These are phyloP conservation scores for Ceratina australensis DNA, from an alignment of 1,140 invertebrate genomes.

Conservation along the genomic window DNA sequence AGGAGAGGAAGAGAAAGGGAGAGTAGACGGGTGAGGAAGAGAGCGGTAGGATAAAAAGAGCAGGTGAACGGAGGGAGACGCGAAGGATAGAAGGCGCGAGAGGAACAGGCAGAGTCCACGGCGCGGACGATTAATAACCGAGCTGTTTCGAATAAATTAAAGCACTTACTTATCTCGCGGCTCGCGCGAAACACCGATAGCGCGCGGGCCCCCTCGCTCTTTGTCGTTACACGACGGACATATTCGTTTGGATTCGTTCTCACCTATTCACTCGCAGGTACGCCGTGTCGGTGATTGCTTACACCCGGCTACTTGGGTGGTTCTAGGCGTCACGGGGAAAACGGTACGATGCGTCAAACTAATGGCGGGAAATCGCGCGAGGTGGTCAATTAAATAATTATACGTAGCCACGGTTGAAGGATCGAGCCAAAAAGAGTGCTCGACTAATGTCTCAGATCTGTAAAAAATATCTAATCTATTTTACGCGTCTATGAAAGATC, in stretches of 20 bases:
- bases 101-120: constrained; percentile 35
- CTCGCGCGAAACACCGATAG: constrained; percentile 68
- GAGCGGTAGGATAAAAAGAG: constrained; percentile 9
- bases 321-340: constrained; percentile 44
- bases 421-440: no score
- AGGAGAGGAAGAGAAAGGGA: background rate
- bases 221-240: constrained; percentile 65
- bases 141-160: constrained; percentile 79
- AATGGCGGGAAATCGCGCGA: background rate
- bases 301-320: constrained; percentile 63
- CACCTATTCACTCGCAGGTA: constrained; percentile 58
- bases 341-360: constrained; percentile 32
- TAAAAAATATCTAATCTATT: no score
- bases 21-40: constrained; percentile 2
- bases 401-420: no score
- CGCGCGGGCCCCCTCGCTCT: constrained; percentile 62
- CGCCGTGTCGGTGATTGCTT: constrained; percentile 53
- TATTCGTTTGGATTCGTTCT: constrained; percentile 65
- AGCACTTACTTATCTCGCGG: constrained; percentile 75
- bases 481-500: background rate
- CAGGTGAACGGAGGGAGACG: background rate
- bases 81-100: background rate
- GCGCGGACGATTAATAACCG: constrained; percentile 77
- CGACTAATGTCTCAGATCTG: no score
- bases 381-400: background rate